A percentile compares a stretch with the other conserved stretches of the same genome.
Conservation (phyloP, 2,113 vertebrate genomes). For the Dicrurus megarhynchus region DNA sequence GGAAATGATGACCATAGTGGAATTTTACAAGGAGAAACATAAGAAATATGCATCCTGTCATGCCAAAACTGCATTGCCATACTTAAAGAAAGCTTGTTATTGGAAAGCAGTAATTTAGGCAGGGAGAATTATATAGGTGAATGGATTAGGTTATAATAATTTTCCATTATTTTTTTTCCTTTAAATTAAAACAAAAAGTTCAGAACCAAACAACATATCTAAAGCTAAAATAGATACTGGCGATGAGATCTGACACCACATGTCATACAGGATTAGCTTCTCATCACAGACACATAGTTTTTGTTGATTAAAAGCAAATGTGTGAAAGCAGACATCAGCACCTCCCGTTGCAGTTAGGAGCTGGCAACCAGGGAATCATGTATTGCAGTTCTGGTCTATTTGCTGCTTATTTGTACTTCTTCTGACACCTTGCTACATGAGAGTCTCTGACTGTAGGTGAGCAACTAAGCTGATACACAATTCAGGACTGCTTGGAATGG, state of each 20-base stretch:
- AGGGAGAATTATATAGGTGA: background rate
- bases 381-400: background rate
- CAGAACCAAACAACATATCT: background rate
- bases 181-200: background rate
- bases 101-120: background rate
- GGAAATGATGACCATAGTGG: background rate
- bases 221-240: background rate
- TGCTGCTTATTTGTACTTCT: background rate
- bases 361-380: background rate
- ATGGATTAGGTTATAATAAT: background rate
- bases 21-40: slow-evolving; percentile 10
- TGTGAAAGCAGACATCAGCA: background rate
- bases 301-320: background rate
- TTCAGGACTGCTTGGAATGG: background rate
- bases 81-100: background rate
- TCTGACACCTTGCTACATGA: background rate
- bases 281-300: background rate
- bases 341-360: background rate
- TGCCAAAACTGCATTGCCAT: background rate
- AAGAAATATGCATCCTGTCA: background rate
- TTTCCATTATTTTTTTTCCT: background rate
- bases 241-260: background rate
- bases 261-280: background rate
- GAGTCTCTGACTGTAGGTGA: background rate
- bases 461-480: background rate